Evolutionary conservation across 1,140 invertebrate genomes (phyloP), one percentile per base, ranked within the genome.

Genomic region (Lordiphosa mommai): DNA sequence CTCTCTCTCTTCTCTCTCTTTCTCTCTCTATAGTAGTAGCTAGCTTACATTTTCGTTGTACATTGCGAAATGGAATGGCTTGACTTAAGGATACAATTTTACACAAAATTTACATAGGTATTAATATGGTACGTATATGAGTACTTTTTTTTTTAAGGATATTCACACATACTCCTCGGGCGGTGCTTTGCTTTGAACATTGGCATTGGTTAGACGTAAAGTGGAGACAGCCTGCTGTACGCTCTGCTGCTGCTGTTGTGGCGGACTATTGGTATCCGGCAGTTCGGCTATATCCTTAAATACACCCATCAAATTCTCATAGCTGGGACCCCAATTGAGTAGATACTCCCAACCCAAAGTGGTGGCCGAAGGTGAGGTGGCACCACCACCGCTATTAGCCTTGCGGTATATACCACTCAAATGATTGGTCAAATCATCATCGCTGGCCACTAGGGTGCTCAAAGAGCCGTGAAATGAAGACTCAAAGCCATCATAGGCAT

Each of bases 251-350:
- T 56, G 44, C 32, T 68, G 73, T 12, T 57, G 41, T 34, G 63
- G 49, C 7, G 69, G 69, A 84, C 92, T 93, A 33, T 93, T 92
- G 52, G 92, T 92, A 87, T 97, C 96, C 1, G 97, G 97, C 64
- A 99, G 89, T 90, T 98, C 95, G 9, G 96, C 96, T 74, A 99
- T 98, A 88, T 99, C 97, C 90, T 96, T 97, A 82, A 98, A 98
- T 32, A 99, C 97, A 1, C 96, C 96, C 40, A 97, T 96, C 74
- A 98, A 92, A 87, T 95, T 97, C 88, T 98, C 95, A 89, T 98
- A 98, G 90, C 97, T 98, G 4, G 96, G 96, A 5, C 96, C 96
- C 97, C 97, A 98, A 90, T 97, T 98, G 9, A 98, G 91, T 48
- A 98, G 90, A 85, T 98, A 97, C 79, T 98, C 96, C 96, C 96